These are phyloP conservation scores for Cottus gobio DNA, from an alignment of 2,113 vertebrate species.

Conservation along the genomic window DNA sequence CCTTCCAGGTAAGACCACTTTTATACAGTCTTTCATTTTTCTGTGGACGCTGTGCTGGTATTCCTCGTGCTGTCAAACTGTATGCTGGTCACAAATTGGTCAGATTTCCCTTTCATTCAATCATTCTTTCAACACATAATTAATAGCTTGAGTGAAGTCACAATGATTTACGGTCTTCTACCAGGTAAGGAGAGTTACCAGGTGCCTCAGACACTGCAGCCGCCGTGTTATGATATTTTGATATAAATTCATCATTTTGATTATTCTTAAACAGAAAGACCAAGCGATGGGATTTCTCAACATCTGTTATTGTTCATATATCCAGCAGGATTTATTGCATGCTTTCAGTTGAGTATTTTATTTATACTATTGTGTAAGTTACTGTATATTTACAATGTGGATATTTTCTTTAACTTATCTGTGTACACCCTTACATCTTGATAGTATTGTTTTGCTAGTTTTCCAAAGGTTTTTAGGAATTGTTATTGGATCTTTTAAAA, in stretches of 20 bases:
- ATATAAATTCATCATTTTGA: slow-evolving; percentile 1
- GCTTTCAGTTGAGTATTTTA: not conserved
- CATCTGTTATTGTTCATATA: not conserved
- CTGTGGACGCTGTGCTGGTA: not conserved
- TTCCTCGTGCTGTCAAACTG: slow-evolving; percentile 20
- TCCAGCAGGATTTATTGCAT: not conserved
- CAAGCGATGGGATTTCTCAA: not conserved
- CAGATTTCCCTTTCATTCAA: slow-evolving; percentile 40
- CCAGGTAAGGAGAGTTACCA: slow-evolving; percentile 18
- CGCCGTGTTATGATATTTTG: not conserved
- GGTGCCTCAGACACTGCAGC: not conserved
- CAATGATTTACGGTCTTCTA: slow-evolving; percentile 47
- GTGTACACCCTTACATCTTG: not conserved
- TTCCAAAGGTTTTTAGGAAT: too few relatives aligned
- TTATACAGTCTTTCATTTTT: slow-evolving; percentile 1
- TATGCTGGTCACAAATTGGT: slow-evolving; percentile 25
- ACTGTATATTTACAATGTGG: not conserved
- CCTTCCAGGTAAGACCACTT: slow-evolving; percentile 88
- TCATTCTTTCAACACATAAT: slow-evolving; percentile 44
- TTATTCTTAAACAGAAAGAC: slow-evolving; percentile 3
- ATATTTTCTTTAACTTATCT: not conserved
- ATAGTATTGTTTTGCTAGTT: not conserved
- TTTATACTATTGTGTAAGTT: not conserved
- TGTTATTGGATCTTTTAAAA: not conserved
- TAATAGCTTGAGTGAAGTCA: slow-evolving; percentile 50